Percentiles rank a stretch among this genome's conserved stretches.
These are phyloP conservation scores for Neomicropteryx cornuta DNA, from an alignment of 1,140 invertebrate species.

Conservation along the genomic window DNA sequence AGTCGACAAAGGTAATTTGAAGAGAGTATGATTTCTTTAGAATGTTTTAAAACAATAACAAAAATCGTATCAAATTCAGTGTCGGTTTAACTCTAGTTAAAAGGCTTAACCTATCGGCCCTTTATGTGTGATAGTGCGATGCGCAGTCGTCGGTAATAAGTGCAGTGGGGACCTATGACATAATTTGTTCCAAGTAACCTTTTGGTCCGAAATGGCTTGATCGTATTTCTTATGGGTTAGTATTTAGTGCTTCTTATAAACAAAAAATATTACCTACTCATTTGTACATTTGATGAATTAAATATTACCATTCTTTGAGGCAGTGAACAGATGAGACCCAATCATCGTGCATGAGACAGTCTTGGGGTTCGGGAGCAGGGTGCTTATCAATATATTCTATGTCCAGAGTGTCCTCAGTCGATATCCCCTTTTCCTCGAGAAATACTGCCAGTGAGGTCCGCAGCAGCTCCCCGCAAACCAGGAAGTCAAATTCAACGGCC, in stretches of 20 bases:
- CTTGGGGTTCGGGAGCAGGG: constrained; percentile 79
- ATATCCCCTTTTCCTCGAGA: constrained; percentile 52
- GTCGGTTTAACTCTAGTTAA: too few species aligned
- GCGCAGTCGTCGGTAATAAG: too few species aligned
- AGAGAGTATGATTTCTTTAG: too few species aligned
- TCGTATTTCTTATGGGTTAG: too few species aligned
- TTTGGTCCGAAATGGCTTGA: constrained; percentile 1
- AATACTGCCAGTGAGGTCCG: constrained; percentile 56
- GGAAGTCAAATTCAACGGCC: constrained; percentile 76
- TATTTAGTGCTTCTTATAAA: too few species aligned
- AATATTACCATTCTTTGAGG: constrained; percentile 55
- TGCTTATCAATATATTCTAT: constrained; percentile 85
- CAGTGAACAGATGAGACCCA: constrained; percentile 84
- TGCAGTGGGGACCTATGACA: neutral
- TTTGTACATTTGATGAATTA: neutral
- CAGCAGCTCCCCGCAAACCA: constrained; percentile 73
- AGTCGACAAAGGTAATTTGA: too few species aligned
- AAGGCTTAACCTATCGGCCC: too few species aligned
- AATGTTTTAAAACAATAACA: too few species aligned
- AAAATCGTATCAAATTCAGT: too few species aligned
- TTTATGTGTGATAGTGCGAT: too few species aligned
- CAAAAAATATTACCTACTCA: neutral
- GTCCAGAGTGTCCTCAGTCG: constrained; percentile 67
- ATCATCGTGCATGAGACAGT: constrained; percentile 88
- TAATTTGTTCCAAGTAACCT: neutral